Evolutionary conservation across 2,888 invertebrate species (phyloP), one percentile per base, ranked within the genome.

Genomic region (Drosophila peninsularis): DNA sequence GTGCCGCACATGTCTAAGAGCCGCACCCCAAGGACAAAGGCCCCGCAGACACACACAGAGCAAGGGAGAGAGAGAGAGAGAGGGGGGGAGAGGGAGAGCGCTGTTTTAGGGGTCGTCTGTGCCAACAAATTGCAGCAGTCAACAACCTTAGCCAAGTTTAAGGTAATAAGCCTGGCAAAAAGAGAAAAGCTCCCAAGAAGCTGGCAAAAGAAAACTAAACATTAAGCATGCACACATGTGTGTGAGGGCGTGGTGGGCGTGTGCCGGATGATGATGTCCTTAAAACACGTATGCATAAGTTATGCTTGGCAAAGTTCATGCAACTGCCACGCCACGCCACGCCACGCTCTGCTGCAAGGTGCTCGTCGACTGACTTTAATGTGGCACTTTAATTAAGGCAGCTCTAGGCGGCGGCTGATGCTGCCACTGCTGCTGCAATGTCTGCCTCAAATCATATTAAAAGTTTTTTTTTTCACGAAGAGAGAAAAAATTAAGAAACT

Each of bases 381-480:
- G 45, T 53, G 50, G 50, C 61, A 64, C 85, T 86, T 88, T 86
- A 88, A 88, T 85, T 88, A 88, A 82, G 66, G 77, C 47, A 62
- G 64, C 83, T 66, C 19, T 47, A 44, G 66, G 32, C 53, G 47
- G 42, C 30, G 44, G 44, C 63, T 53, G 13, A 0, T 27, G 19
- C 5, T 41, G 53, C 14, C 10, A 27, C 7, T 37, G 17, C 19
- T 54, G 55, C 44, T 56, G 44, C 63, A 68, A 66, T 72, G 78
- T 83, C 88, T 85, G 84, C 75, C 60, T 75, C 84, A 86, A 86
- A 86, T 86, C 84, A 86, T 87, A 86, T 86, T 86, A 86, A 86
- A 86, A 86, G 57, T 88, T 85, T 85, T 66, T 71, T 30, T 88
- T 66, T 67, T 60, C 45, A 44, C 58, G 52, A 66, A 62, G 19